Conservation (phyloP, 2,888 invertebrate genomes). For the Lapara coniferarum region DNA sequence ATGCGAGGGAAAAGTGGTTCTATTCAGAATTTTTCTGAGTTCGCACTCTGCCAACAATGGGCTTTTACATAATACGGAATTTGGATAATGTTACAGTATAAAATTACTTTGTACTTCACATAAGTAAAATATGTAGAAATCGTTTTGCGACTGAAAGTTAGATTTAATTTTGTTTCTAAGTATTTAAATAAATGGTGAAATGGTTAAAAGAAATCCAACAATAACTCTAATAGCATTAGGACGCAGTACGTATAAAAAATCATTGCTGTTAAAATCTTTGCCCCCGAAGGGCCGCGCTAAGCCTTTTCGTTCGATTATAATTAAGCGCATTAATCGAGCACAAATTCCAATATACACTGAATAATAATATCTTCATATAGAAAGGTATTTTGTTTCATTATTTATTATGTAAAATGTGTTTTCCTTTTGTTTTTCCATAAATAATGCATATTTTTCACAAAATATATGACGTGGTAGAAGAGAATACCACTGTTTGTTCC, state of each 20-base stretch:
- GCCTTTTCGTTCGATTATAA: too few relatives aligned
- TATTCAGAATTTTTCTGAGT: slow-evolving; percentile 11
- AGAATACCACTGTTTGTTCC: too few relatives aligned
- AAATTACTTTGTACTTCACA: neutral
- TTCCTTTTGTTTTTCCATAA: too few relatives aligned
- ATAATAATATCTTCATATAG: neutral
- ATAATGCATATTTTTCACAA: neutral
- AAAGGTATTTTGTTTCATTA: too few relatives aligned
- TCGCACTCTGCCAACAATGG: slow-evolving; percentile 4
- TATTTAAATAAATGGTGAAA: too few relatives aligned
- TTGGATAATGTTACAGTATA: neutral
- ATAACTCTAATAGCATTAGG: too few relatives aligned
- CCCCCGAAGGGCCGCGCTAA: too few relatives aligned
- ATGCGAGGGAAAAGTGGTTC: slow-evolving; percentile 6
- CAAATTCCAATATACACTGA: too few relatives aligned
- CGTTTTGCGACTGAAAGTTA: neutral
- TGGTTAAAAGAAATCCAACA: neutral
- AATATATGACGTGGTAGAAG: neutral
- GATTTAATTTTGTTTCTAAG: neutral
- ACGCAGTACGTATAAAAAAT: too few relatives aligned
- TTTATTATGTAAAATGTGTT: too few relatives aligned
- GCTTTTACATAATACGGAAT: slow-evolving; percentile 13
- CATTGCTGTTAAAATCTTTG: too few relatives aligned
- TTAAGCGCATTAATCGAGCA: too few relatives aligned
- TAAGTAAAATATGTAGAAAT: neutral